Percentiles rank a stretch among this genome's conserved stretches.
Evolutionary conservation across 2,797 vertebrate species (phyloP).

Genomic region (Onychomys arenicola): DNA sequence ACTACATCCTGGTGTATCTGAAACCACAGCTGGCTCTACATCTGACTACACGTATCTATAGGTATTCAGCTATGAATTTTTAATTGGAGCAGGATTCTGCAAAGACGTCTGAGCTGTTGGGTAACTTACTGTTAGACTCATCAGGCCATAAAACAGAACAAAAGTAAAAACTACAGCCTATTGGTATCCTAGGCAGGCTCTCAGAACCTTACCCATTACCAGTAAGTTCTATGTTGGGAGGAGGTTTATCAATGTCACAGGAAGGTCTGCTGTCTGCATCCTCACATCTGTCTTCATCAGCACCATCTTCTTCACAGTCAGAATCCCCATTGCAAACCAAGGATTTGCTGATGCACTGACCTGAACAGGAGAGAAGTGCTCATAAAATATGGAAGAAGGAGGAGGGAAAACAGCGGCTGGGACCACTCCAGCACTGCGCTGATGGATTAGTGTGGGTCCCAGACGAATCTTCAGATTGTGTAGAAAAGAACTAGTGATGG

Average conservation of each 20-base stretch:
- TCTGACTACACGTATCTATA: neutral
- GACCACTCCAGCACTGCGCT: neutral
- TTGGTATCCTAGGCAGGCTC: neutral
- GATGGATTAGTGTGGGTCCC: neutral
- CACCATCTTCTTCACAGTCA: conserved; percentile 94
- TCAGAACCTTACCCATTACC: conserved; percentile 91
- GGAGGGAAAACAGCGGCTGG: neutral
- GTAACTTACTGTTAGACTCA: conserved; percentile 10
- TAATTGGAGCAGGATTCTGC: neutral
- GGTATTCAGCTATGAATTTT: neutral
- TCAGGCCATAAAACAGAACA: neutral
- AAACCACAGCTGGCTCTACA: neutral
- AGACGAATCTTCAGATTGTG: neutral
- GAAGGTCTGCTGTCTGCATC: conserved; percentile 73
- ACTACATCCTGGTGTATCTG: neutral
- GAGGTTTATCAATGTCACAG: conserved; percentile 91
- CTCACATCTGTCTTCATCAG: conserved; percentile 92
- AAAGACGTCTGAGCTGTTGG: conserved; percentile 51
- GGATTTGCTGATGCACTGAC: conserved; percentile 93
- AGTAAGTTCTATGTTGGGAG: conserved; percentile 93
- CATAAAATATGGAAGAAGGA: neutral
- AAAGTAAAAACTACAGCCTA: neutral
- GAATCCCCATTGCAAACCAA: conserved; percentile 97
- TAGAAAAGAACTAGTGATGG: neutral
- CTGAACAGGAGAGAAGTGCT: conserved; percentile 76